phyloP scores from a whole-genome alignment of 2,113 vertebrate species.

The Tragelaphus scriptus region DNA sequence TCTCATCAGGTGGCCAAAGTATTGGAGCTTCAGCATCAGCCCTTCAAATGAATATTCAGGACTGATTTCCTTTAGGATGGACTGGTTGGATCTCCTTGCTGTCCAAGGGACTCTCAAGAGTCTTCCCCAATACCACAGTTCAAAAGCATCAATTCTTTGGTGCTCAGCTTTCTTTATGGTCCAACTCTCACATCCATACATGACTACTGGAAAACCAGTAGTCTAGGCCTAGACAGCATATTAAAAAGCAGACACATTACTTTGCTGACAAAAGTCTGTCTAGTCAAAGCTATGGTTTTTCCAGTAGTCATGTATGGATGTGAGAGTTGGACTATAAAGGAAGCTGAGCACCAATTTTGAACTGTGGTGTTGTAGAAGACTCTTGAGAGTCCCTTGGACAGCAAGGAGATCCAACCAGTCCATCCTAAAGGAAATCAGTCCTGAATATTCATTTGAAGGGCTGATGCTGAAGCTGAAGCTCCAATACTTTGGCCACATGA shows the following conservation, averaged over 20 bases:
- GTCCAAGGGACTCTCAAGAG: no score
- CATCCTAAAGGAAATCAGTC: background rate
- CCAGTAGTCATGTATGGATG: background rate
- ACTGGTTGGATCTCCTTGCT: no score
- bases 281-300: background rate
- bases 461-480: background rate
- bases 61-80: background rate
- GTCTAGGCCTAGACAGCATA: background rate
- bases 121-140: no score
- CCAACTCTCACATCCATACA: no score
- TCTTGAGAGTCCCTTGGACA: background rate
- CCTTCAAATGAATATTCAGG: no score
- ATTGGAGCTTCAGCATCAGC: background rate
- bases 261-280: background rate
- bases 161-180: no score
- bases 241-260: background rate
- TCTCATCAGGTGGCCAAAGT: background rate
- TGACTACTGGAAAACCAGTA: background rate
- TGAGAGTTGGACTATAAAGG: background rate
- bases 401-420: background rate
- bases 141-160: no score
- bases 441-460: background rate
- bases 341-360: background rate
- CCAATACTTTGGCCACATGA: background rate
- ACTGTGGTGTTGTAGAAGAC: background rate